Evolutionary conservation across 2,888 invertebrate species (phyloP), one percentile per base, ranked within the genome.

Genomic region (Petrolisthes cinctipes): DNA sequence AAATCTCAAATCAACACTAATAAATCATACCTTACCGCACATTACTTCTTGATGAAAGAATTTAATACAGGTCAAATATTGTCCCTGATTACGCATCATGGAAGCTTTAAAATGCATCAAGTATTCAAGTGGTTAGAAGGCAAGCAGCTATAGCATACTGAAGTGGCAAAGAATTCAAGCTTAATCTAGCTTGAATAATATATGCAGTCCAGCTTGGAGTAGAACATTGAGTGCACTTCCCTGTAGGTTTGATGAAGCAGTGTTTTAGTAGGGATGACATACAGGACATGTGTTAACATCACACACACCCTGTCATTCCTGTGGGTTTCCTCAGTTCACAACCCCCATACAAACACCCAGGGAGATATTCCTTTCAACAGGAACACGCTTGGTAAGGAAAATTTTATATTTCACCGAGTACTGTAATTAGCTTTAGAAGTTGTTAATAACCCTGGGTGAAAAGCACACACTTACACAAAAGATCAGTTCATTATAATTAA

Each of bases 141-240:
- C 51, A 66, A 57, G 75, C 23, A 83, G 6, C 57, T 73, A 51
- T 68, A 83, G 83, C 83, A 73, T 73, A 11, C 73, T 68, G 37
- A 51, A 37, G 57, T 68, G 37, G 51, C 57, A 82, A 7, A 68
- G 51, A 66, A 9, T 11, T 56, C n/a, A 75, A 71, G 71, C 71
- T n/a, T 75, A 37, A 83, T 57, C 75, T 75, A 37, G 37, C 56
- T 57, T 51, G 83, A 83, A 75, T 75, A 83, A 37, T 53, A 56
- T 73, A 73, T 51, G 75, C 37, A 56, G 75, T 75, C 83, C 83
- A 73, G 86, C 73, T n/a, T 54, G 37, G 23, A 75, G 86, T 66
- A 61, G 51, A 73, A 73, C 81, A 88, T 79, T 84, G 83, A 88
- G 87, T 88, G 87, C 87, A 88, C 87, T 88, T 88, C 66, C 87